Base-by-base conservation (phyloP, 1,140 invertebrate species). In the Achroia grisella region DNA sequence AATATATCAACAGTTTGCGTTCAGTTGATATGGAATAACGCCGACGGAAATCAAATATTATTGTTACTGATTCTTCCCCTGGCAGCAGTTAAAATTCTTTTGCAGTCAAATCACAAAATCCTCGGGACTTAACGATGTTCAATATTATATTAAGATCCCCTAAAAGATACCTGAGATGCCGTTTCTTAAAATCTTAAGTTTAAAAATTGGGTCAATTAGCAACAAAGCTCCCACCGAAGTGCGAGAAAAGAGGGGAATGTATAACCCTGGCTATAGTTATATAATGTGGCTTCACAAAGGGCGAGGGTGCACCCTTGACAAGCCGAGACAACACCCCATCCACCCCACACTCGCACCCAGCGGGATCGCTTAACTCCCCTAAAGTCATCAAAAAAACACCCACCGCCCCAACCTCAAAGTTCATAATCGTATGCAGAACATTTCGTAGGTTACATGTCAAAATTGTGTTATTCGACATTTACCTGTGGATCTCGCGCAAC, bases 191-290 rank as follows among this genome's bases (percentile, higher is more conserved):
- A 54, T 59, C 41, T 66, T 61, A 36, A 40, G 36, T 37, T 39
- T 29, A 53, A 63, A 73, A 82, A 79, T 76, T 79, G 59, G 78
- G 78, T 82, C 70, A 82, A 79, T 82, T 79, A 79, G 59, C 44
- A 57, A 74, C 52, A 72, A 71, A 77, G 66, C 62, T 69, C 50
- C 33, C 48, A 23, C 56, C 44, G 48, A 60, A 62, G 62, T 54
- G 56, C 58, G 56, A 62, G 52, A 61, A 65, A 49, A 50, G 49
- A 58, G 64, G 68, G 62, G 52, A 60, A 23, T 17, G 32, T 47
- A 44, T 40, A 47, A 39, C 39, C 40, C 44, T 66, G 64, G 71
- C 51, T 71, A 55, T 64, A 49, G 54, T 50, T 50, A 11, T 49
- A 42, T 51, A 55, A 52, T 62, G 71, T 52, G 63, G 62, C 54